Base-by-base conservation (phyloP, 2,113 vertebrate genomes). In the Coryphaenoides rupestris region DNA sequence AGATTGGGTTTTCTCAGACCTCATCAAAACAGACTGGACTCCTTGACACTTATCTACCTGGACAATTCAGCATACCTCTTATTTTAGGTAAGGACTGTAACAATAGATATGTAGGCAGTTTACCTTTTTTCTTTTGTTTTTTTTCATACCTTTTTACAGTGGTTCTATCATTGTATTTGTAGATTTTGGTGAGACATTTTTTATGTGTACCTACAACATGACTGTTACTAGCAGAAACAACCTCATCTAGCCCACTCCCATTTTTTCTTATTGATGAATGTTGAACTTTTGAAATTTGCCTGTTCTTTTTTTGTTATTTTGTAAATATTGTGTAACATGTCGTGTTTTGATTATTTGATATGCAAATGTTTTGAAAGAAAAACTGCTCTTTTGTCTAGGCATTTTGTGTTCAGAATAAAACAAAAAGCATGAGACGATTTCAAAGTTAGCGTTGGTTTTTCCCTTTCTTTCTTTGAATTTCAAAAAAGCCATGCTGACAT, bases 11-110 rank as follows among this genome's bases (percentile, higher is more conserved):
- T 57, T 47, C 82, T 86, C 78, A 82, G 88, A 90, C 89, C 86
- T 91, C 88, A 86, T 88, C 89, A 92, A 75, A 88, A 92, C 88
- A 90, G 88, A 90, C 92, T 84, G 88, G 90, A 93, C 90, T 92
- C n/a, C 91, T 88, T 77, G 89, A 95, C 93, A 94, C 92, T 91
- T 93, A 95, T 96, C 94, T 95, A 95, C 94, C 94, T 95, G 93
- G 94, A 94, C 89, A 91, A 93, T 93, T 94, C 92, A 90, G 92
- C 91, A 93, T 96, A 95, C 95, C 94, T 96, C 94, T 94, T 92
- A 90, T 91, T 92, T 92, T 90, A 91, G 91, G 91, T 93, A 93
- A 93, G 86, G 89, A 94, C 91, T 95, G 93, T 95, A 93, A 40
- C 50, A 57, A 81, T 85, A 86, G 72, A 79, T 65, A 92, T 91